Evolutionary conservation across 2,797 vertebrate genomes (phyloP), one percentile per base, ranked within the genome.

Genomic region (Pantherophis alleghaniensis): DNA sequence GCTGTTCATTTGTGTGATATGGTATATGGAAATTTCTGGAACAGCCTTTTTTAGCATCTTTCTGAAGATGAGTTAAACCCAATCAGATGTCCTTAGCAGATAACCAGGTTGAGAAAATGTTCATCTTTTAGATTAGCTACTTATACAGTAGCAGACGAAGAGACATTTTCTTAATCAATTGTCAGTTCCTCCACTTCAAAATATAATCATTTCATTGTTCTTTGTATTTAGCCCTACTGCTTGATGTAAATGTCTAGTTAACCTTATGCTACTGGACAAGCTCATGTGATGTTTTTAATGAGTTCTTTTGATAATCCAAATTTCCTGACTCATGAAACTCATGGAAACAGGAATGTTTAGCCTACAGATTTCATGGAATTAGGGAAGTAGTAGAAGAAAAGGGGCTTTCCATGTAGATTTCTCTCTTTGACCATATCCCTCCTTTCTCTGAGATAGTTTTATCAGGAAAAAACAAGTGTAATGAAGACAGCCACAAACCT

Each of bases 401-500:
- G 0, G 28, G 88, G 10, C 91, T 94, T 95, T 94, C 87, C 89
- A 7, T 60, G 83, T 42, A 56, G n/a, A 66, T 59, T 26, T 37
- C 93, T 79, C 51, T 92, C 47, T 87, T 90, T 95, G 61, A 89
- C 83, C 79, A 93, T 96, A 93, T 94, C 5, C 2, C 88, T 93
- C 90, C 28, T 24, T 83, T 47, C 11, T 4, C 22, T 1, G 0
- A 28, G 60, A 53, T 89, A 87, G 57, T 74, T 95, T 86, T 93
- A 95, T 92, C 93, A 91, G 89, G 2, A 60, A 88, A 90, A 89
- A 95, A 90, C 95, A 94, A 89, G 94, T 94, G 94, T 63, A 4
- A 24, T 90, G 88, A 57, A 95, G 91, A 91, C 91, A 96, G 86
- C 26, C 89, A 28, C 79, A 94, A 94, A 95, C 92, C 94, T 93